Evolutionary conservation across 1,140 invertebrate species (phyloP), one percentile per base, ranked within the genome.

Genomic region (Dendrolimus punctatus): DNA sequence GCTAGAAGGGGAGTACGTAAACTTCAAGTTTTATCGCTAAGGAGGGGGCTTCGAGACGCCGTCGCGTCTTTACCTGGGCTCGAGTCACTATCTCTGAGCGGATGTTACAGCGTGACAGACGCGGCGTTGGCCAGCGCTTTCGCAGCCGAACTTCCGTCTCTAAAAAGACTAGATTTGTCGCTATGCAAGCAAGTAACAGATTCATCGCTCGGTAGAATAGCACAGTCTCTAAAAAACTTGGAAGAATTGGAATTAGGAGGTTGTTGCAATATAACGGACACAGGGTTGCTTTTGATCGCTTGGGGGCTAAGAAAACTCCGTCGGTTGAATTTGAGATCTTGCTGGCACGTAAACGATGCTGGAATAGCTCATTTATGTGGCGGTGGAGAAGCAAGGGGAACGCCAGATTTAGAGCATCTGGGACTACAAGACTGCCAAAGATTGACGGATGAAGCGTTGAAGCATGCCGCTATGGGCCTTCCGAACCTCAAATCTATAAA

Each of bases 131-230:
- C 91, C 6, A 93, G 94, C 63, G 96, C 95, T 0, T 93, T 98
- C 67, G 88, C 90, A 40, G 88, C 91, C 7, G 93, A 95, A 55
- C 85, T 93, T 51, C 91, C 92, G 38, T 90, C 91, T 8, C 87
- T 98, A 3, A 94, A 92, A 46, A 89, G 92, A 53, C 88, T 98
- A 40, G 95, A 98, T 77, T 88, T 99, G 7, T 96, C 95, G 5
- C 88, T 98, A 46, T 99, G 97, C 87, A 99, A 99, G 84, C 96
- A 98, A 87, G 92, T 98, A 10, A 96, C 95, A 0, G 96, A 98
- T 80, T 91, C 91, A 1, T 94, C 94, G 38, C 88, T 98, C 5
- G 91, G 92, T 6, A 89, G 92, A 65, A 97, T 98, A 73, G 93
- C 95, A 4, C 92, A 96, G 71, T 92, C 91, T 68, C 81, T 97